phyloP scores from a whole-genome alignment of 2,888 invertebrate genomes.

The Spilosoma lubricipeda region DNA sequence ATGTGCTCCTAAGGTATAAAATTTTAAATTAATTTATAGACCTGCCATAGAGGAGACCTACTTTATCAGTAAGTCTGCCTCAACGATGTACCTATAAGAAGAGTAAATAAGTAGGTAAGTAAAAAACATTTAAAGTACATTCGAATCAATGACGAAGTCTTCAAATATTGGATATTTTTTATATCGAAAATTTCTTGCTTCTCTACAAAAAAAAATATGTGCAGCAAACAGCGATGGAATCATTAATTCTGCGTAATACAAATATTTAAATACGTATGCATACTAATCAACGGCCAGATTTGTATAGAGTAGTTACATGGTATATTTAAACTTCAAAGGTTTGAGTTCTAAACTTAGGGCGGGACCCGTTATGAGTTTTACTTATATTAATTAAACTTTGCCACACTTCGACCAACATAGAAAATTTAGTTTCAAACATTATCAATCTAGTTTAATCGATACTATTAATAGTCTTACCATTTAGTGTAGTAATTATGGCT shows the following conservation, averaged over 20 bases:
- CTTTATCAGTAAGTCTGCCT: too few species aligned
- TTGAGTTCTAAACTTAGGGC: background rate
- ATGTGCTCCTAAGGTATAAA: too few species aligned
- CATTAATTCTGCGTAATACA: background rate
- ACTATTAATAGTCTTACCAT: conserved; percentile 4
- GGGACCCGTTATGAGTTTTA: background rate
- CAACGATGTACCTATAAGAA: too few species aligned
- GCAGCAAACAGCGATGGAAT: background rate
- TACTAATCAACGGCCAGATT: background rate
- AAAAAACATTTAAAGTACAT: too few species aligned
- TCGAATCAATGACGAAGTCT: too few species aligned
- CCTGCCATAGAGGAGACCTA: too few species aligned
- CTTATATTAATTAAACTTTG: conserved; percentile 8
- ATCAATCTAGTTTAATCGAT: conserved; percentile 2
- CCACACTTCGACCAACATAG: conserved; percentile 3
- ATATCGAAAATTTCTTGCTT: too few species aligned
- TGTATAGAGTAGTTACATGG: background rate
- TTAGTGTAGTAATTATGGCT: conserved; percentile 17
- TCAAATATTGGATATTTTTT: too few species aligned
- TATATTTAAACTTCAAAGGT: background rate
- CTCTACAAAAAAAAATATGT: background rate
- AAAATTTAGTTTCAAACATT: conserved; percentile 5
- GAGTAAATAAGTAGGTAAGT: too few species aligned
- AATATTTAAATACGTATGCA: background rate
- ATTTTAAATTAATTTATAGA: too few species aligned